Evolutionary conservation across 2,797 vertebrate species (phyloP).

Genomic region (Poeciliopsis turneri): DNA sequence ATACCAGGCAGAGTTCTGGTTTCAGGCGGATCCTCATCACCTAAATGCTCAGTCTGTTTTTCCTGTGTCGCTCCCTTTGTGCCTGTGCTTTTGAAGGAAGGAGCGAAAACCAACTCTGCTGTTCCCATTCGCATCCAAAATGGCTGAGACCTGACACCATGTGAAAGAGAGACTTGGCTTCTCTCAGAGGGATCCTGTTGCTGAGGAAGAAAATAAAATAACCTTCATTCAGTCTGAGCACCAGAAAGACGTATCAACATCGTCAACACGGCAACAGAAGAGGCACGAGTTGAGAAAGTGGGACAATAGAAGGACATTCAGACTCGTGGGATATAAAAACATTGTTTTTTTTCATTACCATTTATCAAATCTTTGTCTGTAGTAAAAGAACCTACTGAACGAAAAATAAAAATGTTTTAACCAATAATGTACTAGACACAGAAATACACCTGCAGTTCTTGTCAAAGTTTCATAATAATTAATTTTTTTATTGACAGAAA

Average conservation of each 20-base stretch:
- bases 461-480: no score
- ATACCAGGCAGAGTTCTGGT: neutral
- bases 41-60: slow-evolving; percentile 32
- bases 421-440: no score
- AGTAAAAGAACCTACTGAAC: neutral
- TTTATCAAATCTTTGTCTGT: neutral
- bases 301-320: neutral
- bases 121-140: slow-evolving; percentile 62
- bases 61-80: slow-evolving; percentile 50
- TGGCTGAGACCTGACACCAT: slow-evolving; percentile 72
- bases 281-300: neutral
- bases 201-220: slow-evolving; percentile 27
- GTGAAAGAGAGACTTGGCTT: slow-evolving; percentile 73
- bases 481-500: no score
- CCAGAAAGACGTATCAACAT: neutral
- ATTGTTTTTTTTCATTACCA: neutral
- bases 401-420: no score
- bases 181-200: slow-evolving; percentile 77
- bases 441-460: no score
- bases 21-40: neutral
- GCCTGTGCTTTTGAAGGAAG: slow-evolving; percentile 46
- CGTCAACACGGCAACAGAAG: neutral
- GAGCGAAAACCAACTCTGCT: slow-evolving; percentile 63
- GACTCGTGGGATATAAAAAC: neutral
- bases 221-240: neutral